These are phyloP conservation scores for Schizothorax lantsangensis DNA, from an alignment of 2,797 vertebrate species.

Conservation along the genomic window DNA sequence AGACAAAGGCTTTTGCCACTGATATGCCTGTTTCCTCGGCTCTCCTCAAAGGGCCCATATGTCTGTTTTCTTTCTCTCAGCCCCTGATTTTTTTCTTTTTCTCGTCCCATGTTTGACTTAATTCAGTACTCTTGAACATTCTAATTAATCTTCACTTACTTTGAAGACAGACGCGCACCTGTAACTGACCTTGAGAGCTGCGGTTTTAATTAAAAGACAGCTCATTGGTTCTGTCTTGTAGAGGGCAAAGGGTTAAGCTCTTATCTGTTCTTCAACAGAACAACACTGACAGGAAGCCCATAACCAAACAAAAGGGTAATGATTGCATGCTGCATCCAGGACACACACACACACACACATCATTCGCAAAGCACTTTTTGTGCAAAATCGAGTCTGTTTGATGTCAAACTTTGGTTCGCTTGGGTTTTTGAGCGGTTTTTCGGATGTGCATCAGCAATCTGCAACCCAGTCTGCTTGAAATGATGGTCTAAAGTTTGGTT, in stretches of 20 bases:
- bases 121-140: slow-evolving; percentile 64
- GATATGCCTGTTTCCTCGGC: slow-evolving; percentile 62
- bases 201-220: slow-evolving; percentile 76
- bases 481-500: not conserved
- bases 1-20: slow-evolving; percentile 59
- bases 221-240: slow-evolving; percentile 58
- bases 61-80: slow-evolving; percentile 15
- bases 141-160: slow-evolving; percentile 72
- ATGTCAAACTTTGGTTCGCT: not conserved
- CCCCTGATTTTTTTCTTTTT: slow-evolving; percentile 16
- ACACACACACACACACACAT: not conserved
- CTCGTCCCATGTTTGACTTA: slow-evolving; percentile 17
- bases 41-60: slow-evolving; percentile 52
- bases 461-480: not conserved
- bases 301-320: slow-evolving; percentile 64
- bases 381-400: not conserved
- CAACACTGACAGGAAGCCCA: slow-evolving; percentile 67
- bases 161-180: slow-evolving; percentile 55
- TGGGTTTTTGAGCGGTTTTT: not conserved
- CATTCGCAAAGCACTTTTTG: not conserved
- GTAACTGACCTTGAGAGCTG: slow-evolving; percentile 69
- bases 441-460: not conserved
- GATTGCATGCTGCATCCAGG: slow-evolving; percentile 41
- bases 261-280: slow-evolving; percentile 61
- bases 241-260: slow-evolving; percentile 63